Conservation (phyloP, 2,888 invertebrate genomes). For the Smittia aterrima region DNA sequence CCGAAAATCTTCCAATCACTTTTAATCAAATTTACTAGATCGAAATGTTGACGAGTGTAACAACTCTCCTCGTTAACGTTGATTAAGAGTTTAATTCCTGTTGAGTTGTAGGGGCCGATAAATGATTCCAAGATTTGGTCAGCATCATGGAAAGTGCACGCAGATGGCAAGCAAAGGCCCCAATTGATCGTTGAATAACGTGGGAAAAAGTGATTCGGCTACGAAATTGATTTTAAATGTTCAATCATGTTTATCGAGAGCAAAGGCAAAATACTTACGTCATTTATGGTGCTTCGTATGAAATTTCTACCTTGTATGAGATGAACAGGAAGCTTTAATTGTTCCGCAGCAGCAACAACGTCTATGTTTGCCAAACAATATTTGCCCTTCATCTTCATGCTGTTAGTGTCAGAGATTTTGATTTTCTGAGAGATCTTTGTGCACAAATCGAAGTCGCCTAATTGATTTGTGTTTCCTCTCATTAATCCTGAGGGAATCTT, state of each 20-base stretch:
- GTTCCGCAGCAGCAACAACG: constrained; percentile 59
- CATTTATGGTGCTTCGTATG: constrained; percentile 63
- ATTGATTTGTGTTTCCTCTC: constrained; percentile 68
- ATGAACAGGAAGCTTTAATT: constrained; percentile 63
- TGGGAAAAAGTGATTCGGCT: constrained; percentile 72
- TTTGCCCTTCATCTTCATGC: constrained; percentile 64
- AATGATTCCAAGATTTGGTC: constrained; percentile 60
- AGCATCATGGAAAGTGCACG: constrained; percentile 62
- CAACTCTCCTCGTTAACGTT: constrained; percentile 62
- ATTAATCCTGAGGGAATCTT: constrained; percentile 67
- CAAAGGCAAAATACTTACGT: constrained; percentile 54
- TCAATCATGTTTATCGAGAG: not conserved
- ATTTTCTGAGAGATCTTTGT: constrained; percentile 59
- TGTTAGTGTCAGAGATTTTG: constrained; percentile 60
- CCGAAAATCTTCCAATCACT: constrained; percentile 54
- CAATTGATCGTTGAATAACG: constrained; percentile 69
- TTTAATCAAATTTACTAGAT: constrained; percentile 47
- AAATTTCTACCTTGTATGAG: constrained; percentile 64
- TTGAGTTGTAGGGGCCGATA: constrained; percentile 58
- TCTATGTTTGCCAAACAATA: constrained; percentile 68
- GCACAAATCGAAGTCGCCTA: constrained; percentile 71
- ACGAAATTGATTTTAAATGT: constrained; percentile 45
- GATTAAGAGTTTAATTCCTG: constrained; percentile 60
- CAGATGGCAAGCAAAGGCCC: constrained; percentile 68
- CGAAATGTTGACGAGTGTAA: constrained; percentile 54